Conservation (phyloP, 1,140 invertebrate genomes). For the Cyclina sinensis region DNA sequence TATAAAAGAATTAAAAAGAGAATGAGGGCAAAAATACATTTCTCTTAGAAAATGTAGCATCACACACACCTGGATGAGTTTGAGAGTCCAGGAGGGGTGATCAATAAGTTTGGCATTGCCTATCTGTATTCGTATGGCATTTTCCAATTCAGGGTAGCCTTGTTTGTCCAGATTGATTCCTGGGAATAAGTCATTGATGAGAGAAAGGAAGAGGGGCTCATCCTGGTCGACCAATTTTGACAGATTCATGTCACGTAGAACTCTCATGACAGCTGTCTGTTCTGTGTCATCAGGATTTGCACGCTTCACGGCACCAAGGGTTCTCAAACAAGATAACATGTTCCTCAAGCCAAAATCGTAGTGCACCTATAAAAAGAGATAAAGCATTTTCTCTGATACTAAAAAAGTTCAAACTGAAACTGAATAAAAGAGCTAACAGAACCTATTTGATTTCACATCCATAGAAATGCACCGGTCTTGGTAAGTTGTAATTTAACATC, state of each 20-base stretch:
- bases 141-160: slow-evolving; percentile 91
- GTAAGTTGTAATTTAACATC: too few relatives aligned
- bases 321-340: slow-evolving; percentile 97
- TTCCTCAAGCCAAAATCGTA: slow-evolving; percentile 99
- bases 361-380: slow-evolving; percentile 91
- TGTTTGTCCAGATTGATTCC: slow-evolving; percentile 97
- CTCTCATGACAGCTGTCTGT: slow-evolving; percentile 98
- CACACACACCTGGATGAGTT: slow-evolving; percentile 95
- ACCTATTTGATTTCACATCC: too few relatives aligned
- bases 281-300: slow-evolving; percentile 96
- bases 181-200: slow-evolving; percentile 98
- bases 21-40: too few relatives aligned
- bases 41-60: too few relatives aligned
- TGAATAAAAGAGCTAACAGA: too few relatives aligned
- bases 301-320: slow-evolving; percentile 96
- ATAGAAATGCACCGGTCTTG: too few relatives aligned
- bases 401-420: too few relatives aligned
- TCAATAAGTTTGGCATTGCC: slow-evolving; percentile 91
- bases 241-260: slow-evolving; percentile 98
- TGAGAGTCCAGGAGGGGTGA: slow-evolving; percentile 97
- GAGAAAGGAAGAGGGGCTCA: slow-evolving; percentile 97
- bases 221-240: slow-evolving; percentile 98
- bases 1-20: too few relatives aligned
- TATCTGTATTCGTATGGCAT: slow-evolving; percentile 82
- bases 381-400: too few relatives aligned